Evolutionary conservation across 2,113 vertebrate species (phyloP).

Genomic region (Lanius ludovicianus): DNA sequence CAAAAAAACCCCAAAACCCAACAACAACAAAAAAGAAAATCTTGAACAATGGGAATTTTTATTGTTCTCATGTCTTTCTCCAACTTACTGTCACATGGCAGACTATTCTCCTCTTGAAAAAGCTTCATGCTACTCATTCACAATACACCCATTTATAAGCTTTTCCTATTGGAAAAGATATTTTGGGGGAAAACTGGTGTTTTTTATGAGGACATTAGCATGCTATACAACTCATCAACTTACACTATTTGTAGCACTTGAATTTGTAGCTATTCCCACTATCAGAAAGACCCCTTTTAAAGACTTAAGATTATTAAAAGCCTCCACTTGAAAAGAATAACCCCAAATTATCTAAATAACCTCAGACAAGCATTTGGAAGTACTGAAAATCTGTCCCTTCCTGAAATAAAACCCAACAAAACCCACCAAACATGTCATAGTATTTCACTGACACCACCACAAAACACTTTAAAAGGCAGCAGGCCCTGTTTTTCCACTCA

Average conservation of each 20-base stretch:
- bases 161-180: neutral
- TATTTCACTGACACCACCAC: neutral
- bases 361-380: neutral
- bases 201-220: neutral
- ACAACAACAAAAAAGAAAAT: neutral
- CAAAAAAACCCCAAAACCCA: neutral
- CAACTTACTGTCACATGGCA: neutral
- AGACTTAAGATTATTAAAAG: neutral
- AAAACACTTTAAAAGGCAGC: neutral
- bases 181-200: rapidly evolving
- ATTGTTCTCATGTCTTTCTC: neutral
- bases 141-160: neutral
- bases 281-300: neutral
- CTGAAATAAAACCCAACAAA: neutral
- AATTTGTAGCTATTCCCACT: neutral
- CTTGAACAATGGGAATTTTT: neutral
- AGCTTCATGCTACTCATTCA: neutral
- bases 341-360: neutral
- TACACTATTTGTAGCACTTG: neutral
- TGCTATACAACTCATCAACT: rapidly evolving
- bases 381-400: neutral
- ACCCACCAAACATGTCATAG: neutral
- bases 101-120: neutral
- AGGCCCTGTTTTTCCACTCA: neutral
- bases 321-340: neutral